Evolutionary conservation across 2,888 invertebrate genomes (phyloP), one percentile per base, ranked within the genome.

Genomic region (Calephelis perditalis): DNA sequence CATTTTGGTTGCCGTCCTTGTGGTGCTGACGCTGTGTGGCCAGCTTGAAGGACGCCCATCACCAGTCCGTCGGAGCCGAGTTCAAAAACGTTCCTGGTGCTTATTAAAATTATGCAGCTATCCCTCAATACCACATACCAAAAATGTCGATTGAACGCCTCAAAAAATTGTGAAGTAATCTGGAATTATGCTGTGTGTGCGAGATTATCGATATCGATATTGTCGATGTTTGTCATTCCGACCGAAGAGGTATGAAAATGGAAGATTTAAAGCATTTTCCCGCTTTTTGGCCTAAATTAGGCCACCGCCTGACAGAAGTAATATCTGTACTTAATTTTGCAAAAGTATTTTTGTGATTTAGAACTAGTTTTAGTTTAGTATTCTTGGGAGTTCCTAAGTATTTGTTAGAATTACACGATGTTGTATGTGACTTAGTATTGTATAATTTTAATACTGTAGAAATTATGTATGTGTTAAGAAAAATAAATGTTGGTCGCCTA

Each of bases 81-180:
- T 74, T 8, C 74, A 78, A 44, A 82, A 76, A 62, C 70, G 81
- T 6, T 72, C 80, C 4, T 75, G 79, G 56, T 77, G 82, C 66
- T 85, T 88, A 64, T 73, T 84, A 62, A 88, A 88, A 63, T 69
- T 87, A 46, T 88, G 88, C 75, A 79, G 76, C 65, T 81, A 74
- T 65, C 68, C 73, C 5, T 78, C 77, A 1, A 60, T 68, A n/a
- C 58, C 69, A 3, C 73, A 76, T 60, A 71, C 66, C 15, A 74
- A 73, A 58, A 70, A 78, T 8, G 40, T 59, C 70, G 63, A 57
- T 12, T 68, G 37, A 63, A 58, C 36, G 65, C 26, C 26, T 26
- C 26, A 4, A 61, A 44, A 36, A 36, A 45, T 52, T 45, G 35
- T 45, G 45, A 10, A 45, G 10, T 45, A n/a, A 10, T 45, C 11